Percentiles rank a stretch among this genome's conserved stretches.
These are phyloP conservation scores for Rhabdomys pumilio DNA, from an alignment of 2,797 vertebrate species.

Conservation along the genomic window DNA sequence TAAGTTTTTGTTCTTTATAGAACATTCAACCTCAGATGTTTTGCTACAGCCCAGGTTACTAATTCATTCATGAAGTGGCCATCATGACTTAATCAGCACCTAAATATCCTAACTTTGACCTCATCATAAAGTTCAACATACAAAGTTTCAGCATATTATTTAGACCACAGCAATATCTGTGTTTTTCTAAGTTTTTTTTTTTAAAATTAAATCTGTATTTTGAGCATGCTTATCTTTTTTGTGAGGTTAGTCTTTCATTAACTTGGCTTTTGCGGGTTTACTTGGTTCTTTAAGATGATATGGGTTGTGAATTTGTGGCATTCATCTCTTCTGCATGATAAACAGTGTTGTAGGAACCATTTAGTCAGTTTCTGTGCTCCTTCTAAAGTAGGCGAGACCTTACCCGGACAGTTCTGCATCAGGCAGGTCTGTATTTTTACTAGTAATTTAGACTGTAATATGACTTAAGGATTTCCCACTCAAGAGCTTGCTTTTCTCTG, in stretches of 20 bases:
- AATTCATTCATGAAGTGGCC: background rate
- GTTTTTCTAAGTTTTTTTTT: background rate
- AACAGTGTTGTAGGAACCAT: background rate
- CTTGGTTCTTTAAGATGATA: background rate
- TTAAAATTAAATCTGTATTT: constrained; percentile 3
- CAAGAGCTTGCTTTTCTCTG: background rate
- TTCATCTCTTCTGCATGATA: background rate
- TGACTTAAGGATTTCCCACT: background rate
- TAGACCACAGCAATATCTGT: background rate
- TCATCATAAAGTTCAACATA: background rate
- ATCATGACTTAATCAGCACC: background rate
- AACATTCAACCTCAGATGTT: background rate
- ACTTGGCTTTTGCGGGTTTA: constrained; percentile 3
- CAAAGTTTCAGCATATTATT: background rate
- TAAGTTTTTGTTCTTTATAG: background rate
- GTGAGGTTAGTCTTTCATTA: background rate
- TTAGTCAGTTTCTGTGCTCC: background rate
- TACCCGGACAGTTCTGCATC: background rate
- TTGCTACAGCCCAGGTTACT: background rate
- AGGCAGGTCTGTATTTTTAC: background rate
- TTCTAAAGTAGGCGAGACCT: background rate
- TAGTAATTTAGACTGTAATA: background rate
- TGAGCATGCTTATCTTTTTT: background rate
- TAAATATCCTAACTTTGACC: background rate
- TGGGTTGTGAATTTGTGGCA: background rate